Evolutionary conservation across 2,797 vertebrate genomes (phyloP), one percentile per base, ranked within the genome.

Genomic region (Thaleichthys pacificus): DNA sequence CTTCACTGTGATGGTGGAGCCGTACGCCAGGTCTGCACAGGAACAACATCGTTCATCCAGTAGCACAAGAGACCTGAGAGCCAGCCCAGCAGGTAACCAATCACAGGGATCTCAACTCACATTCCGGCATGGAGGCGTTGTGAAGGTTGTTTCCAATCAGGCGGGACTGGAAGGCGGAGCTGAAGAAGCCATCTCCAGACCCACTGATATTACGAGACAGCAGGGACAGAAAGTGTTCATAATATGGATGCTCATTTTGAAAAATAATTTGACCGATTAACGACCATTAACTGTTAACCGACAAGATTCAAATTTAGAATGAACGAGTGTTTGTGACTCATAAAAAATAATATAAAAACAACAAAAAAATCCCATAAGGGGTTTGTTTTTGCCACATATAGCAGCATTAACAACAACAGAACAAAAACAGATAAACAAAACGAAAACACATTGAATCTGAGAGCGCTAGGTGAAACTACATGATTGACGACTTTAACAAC

Each of bases 101-200:
- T 49, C 14, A 49, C 47, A 49, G 42, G 42, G 47, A 56, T 54
- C 2, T 54, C 6, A 32, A 95, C 96, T 95, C 86, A 99, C 98
- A 86, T 86, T 99, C 96, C 2, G 98, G 98, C 92, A 99, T 80
- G 2, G 97, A 97, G 8, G 95, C 95, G 4, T 97, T 98, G 91
- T 99, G 94, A 66, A 99, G 92, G 83, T 97, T 99, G 88, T 99
- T 99, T 62, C 97, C 97, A 1, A 95, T 93, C 58, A 99, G 91
- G 61, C 96, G 95, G 2, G 98, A 97, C 87, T 99, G 98, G 91
- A 99, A 99, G 73, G 96, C 95, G 49, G 98, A 99, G 78, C 98
- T 99, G 91, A 98, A 99, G 91, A 99, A 99, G 71, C 97, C 98
- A 65, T 99, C 98, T 4, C 98, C 97, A 1, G 97, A 95, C 76